phyloP scores from a whole-genome alignment of 2,113 vertebrate species.

The Corythornis vintsioides region DNA sequence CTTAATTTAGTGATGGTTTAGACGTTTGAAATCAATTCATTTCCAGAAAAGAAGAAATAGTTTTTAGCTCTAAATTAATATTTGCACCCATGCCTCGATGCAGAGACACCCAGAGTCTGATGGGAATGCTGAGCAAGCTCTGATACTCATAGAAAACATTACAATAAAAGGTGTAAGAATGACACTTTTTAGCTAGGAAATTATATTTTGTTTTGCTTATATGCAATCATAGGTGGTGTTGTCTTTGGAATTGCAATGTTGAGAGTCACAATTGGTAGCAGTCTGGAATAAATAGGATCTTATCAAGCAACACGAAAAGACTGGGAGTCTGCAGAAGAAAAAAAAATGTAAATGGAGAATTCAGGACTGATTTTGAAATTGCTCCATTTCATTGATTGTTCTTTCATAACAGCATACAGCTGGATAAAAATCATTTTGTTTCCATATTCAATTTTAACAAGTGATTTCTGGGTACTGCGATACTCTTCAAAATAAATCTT shows the following conservation, averaged over 20 bases:
- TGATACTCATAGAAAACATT: neutral
- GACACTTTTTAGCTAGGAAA: neutral
- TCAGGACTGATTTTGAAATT: conserved; percentile 53
- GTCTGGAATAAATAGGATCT: neutral
- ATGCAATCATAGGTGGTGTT: neutral
- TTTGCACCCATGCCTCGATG: neutral
- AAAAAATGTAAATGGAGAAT: conserved; percentile 28
- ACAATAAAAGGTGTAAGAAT: neutral
- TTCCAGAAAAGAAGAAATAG: neutral
- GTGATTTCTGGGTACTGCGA: conserved; percentile 17
- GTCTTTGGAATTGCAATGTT: conserved; percentile 2
- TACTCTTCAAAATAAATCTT: neutral
- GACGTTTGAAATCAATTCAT: neutral
- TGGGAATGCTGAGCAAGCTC: neutral
- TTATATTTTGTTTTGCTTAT: neutral
- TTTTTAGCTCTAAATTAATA: neutral
- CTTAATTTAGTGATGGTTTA: neutral
- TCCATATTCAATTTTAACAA: conserved; percentile 32
- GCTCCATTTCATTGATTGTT: conserved; percentile 29
- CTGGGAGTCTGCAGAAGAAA: neutral
- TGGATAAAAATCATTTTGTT: conserved; percentile 29
- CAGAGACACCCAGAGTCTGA: neutral
- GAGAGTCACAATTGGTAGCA: neutral
- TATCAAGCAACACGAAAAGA: neutral
- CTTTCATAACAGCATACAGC: neutral